Conservation (phyloP, 2,888 invertebrate genomes). For the Drosophila gaucha region DNA sequence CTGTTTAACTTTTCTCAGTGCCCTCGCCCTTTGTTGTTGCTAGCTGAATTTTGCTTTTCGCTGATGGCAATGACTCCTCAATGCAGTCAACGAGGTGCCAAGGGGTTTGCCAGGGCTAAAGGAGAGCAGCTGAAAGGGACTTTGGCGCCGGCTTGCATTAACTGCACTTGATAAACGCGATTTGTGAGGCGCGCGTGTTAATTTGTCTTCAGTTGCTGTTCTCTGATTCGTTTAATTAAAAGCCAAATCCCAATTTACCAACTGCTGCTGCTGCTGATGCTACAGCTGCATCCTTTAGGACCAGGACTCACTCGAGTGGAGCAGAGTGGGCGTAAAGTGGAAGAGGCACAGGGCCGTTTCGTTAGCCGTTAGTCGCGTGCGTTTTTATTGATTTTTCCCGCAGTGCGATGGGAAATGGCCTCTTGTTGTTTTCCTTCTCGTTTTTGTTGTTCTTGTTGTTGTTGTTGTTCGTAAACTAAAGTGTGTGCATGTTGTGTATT, state of each 20-base stretch:
- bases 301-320: slow-evolving; percentile 8
- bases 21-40: slow-evolving; percentile 23
- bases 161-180: slow-evolving; percentile 52
- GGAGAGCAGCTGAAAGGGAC: not conserved
- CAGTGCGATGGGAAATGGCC: slow-evolving; percentile 31
- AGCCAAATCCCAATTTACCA: slow-evolving; percentile 32
- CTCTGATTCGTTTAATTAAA: slow-evolving; percentile 49
- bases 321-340: not conserved
- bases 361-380: slow-evolving; percentile 50
- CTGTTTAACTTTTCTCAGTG: slow-evolving; percentile 1
- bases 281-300: slow-evolving; percentile 12
- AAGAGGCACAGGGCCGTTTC: not conserved
- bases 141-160: slow-evolving; percentile 44
- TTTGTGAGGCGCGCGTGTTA: slow-evolving; percentile 34
- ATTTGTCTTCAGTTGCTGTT: slow-evolving; percentile 29
- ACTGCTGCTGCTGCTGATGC: not conserved
- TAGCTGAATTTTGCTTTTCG: slow-evolving; percentile 36
- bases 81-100: slow-evolving; percentile 20
- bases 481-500: slow-evolving; percentile 44
- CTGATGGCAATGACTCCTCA: slow-evolving; percentile 48
- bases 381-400: slow-evolving; percentile 76
- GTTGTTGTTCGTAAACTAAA: slow-evolving; percentile 16
- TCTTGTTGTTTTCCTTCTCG: slow-evolving; percentile 19
- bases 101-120: slow-evolving; percentile 3
- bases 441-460: slow-evolving; percentile 12